Evolutionary conservation across 1,140 invertebrate species (phyloP).

Genomic region (Mercenaria mercenaria): DNA sequence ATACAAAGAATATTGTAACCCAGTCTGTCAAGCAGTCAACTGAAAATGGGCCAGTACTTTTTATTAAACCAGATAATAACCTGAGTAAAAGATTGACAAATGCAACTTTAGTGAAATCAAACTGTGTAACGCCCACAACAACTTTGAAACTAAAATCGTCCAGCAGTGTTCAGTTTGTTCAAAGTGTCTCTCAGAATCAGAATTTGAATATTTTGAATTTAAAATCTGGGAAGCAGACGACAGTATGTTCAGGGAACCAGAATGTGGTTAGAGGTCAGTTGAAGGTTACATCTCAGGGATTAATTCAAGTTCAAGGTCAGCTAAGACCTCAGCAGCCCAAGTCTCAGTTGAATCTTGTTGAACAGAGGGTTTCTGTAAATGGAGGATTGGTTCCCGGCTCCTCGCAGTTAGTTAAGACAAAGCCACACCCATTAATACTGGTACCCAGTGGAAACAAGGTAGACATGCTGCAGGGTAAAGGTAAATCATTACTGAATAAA

Average conservation of each 20-base stretch:
- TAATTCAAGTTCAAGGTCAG: slow-evolving; percentile 66
- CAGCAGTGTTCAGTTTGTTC: neutral
- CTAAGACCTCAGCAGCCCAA: neutral
- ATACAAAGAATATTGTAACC: neutral
- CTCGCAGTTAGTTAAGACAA: neutral
- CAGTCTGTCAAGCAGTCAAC: neutral
- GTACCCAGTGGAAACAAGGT: slow-evolving; percentile 44
- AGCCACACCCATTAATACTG: slow-evolving; percentile 47
- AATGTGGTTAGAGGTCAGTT: slow-evolving; percentile 66
- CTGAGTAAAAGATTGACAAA: slow-evolving; percentile 20
- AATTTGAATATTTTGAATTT: slow-evolving; percentile 50
- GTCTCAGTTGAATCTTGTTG: neutral
- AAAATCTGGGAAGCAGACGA: slow-evolving; percentile 40
- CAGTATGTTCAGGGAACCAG: slow-evolving; percentile 20
- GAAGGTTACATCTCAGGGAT: slow-evolving; percentile 74
- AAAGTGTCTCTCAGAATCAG: slow-evolving; percentile 25
- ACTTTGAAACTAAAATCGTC: neutral
- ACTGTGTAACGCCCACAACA: neutral
- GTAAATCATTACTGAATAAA: slow-evolving; percentile 45
- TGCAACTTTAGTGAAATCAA: neutral
- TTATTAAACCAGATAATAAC: slow-evolving; percentile 56
- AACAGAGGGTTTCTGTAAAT: slow-evolving; percentile 17
- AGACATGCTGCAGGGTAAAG: slow-evolving; percentile 2
- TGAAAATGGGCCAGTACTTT: slow-evolving; percentile 62
- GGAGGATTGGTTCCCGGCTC: neutral